Conservation (phyloP, 2,888 invertebrate genomes). For the Nematopogon swammerdamellus region DNA sequence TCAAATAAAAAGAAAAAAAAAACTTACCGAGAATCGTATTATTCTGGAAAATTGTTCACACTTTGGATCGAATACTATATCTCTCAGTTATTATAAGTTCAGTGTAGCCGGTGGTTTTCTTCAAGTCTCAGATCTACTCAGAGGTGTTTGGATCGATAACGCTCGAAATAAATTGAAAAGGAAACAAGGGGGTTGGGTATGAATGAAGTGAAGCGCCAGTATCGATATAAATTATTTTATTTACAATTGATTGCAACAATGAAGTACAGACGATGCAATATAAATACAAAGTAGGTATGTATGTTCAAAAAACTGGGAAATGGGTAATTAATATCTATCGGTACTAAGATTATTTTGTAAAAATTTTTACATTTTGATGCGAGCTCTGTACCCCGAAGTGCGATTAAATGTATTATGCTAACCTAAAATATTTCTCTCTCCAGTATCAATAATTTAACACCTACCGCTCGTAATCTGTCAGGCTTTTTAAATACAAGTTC, state of each 20-base stretch:
- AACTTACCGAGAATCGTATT: no score
- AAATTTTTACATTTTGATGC: conserved; percentile 39
- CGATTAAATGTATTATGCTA: conserved; percentile 10
- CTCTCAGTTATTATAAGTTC: no score
- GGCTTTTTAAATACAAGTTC: neutral
- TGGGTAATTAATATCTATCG: conserved; percentile 54
- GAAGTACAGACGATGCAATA: conserved; percentile 54
- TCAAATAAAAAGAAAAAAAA: no score
- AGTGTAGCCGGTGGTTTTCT: no score
- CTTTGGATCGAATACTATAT: no score
- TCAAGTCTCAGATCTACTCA: no score
- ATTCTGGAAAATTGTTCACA: no score
- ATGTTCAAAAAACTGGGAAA: conserved; percentile 51
- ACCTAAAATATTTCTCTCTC: conserved; percentile 10
- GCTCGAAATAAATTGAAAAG: no score
- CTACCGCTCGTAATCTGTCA: neutral
- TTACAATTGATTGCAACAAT: conserved; percentile 61
- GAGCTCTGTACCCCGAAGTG: conserved; percentile 21
- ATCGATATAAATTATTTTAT: conserved; percentile 56
- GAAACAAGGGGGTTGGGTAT: no score
- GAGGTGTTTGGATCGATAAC: no score
- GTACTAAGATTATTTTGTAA: conserved; percentile 46
- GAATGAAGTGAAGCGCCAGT: no score
- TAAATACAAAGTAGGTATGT: conserved; percentile 54
- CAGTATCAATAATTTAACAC: neutral